These are phyloP conservation scores for Neomorphus geoffroyi DNA, from an alignment of 2,797 vertebrate genomes.

Conservation along the genomic window DNA sequence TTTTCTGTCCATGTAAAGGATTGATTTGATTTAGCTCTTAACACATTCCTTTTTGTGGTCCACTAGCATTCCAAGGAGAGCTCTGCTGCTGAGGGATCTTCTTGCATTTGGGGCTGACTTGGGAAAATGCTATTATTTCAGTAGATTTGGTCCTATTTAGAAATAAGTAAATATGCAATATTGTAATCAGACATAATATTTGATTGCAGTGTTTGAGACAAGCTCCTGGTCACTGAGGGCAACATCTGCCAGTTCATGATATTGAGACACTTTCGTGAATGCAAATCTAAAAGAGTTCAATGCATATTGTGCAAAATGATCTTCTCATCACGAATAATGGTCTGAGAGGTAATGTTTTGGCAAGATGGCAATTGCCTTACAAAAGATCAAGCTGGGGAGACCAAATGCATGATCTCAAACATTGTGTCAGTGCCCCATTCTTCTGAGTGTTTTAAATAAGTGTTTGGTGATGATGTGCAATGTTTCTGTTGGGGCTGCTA, in stretches of 20 bases:
- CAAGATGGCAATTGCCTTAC: background rate
- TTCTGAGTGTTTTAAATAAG: conserved; percentile 55
- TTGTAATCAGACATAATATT: background rate
- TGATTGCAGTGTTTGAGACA: background rate
- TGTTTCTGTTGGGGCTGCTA: conserved; percentile 4
- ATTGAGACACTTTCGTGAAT: background rate
- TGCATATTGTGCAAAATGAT: background rate
- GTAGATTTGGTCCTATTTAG: background rate
- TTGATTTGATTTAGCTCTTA: background rate
- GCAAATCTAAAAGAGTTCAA: background rate
- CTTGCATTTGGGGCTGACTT: background rate
- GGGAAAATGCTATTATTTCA: background rate
- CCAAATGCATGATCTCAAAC: background rate
- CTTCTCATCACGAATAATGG: background rate
- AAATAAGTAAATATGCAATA: background rate
- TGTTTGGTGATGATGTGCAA: background rate
- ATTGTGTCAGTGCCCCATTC: background rate
- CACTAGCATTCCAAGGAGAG: background rate
- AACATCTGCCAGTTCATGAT: background rate
- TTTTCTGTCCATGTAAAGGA: background rate
- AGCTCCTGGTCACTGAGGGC: background rate
- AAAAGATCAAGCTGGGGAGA: background rate
- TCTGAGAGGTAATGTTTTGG: background rate
- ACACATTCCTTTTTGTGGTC: background rate
- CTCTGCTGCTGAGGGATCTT: background rate